Conservation (phyloP, 1,140 invertebrate genomes). For the Paralvinella palmiformis region DNA sequence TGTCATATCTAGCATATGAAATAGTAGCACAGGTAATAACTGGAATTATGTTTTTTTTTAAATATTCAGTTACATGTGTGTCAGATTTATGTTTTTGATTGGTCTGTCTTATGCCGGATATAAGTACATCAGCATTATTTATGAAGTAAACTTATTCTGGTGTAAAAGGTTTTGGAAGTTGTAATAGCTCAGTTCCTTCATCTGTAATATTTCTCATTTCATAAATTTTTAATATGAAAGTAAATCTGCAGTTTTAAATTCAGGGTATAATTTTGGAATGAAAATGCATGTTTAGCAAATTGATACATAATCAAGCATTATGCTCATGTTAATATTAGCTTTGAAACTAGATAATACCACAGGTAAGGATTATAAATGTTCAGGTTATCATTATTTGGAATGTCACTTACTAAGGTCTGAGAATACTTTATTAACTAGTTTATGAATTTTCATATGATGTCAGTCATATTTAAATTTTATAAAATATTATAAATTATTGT, state of each 20-base stretch:
- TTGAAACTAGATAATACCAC: too few species aligned
- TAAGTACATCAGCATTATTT: background rate
- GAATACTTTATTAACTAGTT: too few species aligned
- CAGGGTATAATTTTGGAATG: too few species aligned
- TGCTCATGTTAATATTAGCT: too few species aligned
- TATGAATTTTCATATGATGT: background rate
- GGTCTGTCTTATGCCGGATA: background rate
- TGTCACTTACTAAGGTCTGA: too few species aligned
- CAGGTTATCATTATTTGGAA: too few species aligned
- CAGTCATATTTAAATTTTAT: background rate
- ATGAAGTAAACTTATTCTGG: background rate
- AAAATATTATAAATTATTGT: constrained; percentile 1
- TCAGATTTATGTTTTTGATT: background rate
- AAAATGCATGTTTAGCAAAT: too few species aligned
- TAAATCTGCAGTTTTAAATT: too few species aligned
- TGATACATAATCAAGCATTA: too few species aligned
- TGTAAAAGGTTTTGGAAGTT: background rate
- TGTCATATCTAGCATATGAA: constrained; percentile 64
- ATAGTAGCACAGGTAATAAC: constrained; percentile 61
- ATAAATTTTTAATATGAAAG: too few species aligned
- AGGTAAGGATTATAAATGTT: too few species aligned
- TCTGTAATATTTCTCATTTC: too few species aligned
- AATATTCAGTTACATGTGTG: background rate
- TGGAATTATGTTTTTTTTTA: background rate
- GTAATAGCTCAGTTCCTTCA: background rate